Evolutionary conservation across 2,888 invertebrate genomes (phyloP), one percentile per base, ranked within the genome.

Genomic region (Schrankia costaestrigalis): DNA sequence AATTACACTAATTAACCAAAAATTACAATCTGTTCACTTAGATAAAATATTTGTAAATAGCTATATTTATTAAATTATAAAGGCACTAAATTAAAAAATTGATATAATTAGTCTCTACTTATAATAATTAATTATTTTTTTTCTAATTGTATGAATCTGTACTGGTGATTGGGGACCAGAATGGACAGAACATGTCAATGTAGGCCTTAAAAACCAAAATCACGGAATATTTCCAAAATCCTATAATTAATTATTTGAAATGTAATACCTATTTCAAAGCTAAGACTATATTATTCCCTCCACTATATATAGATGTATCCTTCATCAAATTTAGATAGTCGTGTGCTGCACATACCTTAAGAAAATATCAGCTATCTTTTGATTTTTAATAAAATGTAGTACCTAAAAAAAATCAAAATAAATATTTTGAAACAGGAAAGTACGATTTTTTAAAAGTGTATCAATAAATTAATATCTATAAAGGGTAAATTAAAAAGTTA

Each of bases 251-350:
- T 36, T 22, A 30, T 31, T 51, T 55, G 35, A 42, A 49, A 51
- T 43, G 41, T 42, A 41, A 41, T 39, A 42, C 38, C 41, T 46
- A 65, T 64, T 68, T 67, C 63, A 63, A 74, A 75, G 54, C 59
- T 75, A 78, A 78, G 78, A 82, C 75, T 82, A 75, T 71, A 63
- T 71, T 65, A 81, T 73, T 78, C 82, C 83, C 81, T 83, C 83
- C 83, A 84, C 74, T 84, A 78, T 60, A 49, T 70, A 64, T 78
- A 80, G 61, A 74, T 52, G 55, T 51, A 56, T 56, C 64, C 69
- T 63, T 66, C 63, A 63, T 54, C 48, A 41, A 48, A 46, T 50
- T 50, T 52, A 53, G 50, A 56, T 55, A 56, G 31, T 53, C 48
- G 58, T 49, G 54, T 66, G 52, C 45, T 47, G 60, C 66, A 65